Percentiles rank a stretch among this genome's conserved stretches.
Evolutionary conservation across 2,888 invertebrate species (phyloP).

Genomic region (Criorhina ranunculi): DNA sequence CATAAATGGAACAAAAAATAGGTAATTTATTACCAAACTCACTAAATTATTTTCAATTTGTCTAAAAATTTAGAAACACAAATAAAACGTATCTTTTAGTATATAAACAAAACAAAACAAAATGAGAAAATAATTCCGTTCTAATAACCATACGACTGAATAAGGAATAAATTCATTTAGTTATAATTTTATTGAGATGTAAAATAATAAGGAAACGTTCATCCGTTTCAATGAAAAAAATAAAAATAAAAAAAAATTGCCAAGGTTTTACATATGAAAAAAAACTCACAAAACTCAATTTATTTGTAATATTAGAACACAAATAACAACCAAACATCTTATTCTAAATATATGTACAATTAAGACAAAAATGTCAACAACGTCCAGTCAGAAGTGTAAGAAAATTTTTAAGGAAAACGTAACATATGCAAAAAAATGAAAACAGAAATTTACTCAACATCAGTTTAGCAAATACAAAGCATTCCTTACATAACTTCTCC

Average conservation of each 20-base stretch:
- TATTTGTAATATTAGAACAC: neutral
- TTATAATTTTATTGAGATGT: constrained; percentile 18
- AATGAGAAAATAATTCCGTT: constrained; percentile 11
- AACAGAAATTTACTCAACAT: constrained; percentile 49
- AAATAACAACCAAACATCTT: constrained; percentile 16
- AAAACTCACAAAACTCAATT: constrained; percentile 24
- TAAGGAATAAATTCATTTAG: constrained; percentile 45
- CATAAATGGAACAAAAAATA: neutral
- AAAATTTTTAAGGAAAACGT: constrained; percentile 9
- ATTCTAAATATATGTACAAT: constrained; percentile 21
- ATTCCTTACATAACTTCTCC: constrained; percentile 20
- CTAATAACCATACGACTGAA: constrained; percentile 67
- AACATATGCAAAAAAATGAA: constrained; percentile 9
- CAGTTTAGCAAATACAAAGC: constrained; percentile 71
- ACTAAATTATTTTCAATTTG: constrained; percentile 12
- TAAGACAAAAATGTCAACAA: constrained; percentile 15
- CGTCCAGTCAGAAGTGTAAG: constrained; percentile 40
- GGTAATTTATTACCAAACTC: constrained; percentile 8
- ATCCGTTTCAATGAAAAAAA: constrained; percentile 36
- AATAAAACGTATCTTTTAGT: neutral
- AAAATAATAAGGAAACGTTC: constrained; percentile 53
- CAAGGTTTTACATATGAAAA: constrained; percentile 61
- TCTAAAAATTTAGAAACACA: neutral
- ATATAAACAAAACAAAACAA: constrained; percentile 4
- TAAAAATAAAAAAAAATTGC: constrained; percentile 51